Evolutionary conservation across 2,113 vertebrate species (phyloP).

Genomic region (Triplophysa tibetana): DNA sequence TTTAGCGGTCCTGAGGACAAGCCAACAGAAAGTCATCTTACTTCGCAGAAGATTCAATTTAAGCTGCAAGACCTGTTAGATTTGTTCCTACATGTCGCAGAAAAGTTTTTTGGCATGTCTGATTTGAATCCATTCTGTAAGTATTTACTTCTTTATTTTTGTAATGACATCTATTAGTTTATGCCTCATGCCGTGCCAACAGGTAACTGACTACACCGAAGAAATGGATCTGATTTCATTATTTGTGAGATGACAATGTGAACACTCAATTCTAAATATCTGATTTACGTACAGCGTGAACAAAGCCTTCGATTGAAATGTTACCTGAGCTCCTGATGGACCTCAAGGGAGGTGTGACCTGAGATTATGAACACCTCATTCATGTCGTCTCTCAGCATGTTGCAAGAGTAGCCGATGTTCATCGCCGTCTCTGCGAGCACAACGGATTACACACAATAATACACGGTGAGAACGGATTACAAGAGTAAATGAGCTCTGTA

Average conservation of each 20-base stretch:
- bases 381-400: slow-evolving; percentile 82
- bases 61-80: not conserved
- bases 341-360: slow-evolving; percentile 72
- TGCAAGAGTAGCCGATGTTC: slow-evolving; percentile 84
- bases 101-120: not conserved
- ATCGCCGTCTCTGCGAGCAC: slow-evolving; percentile 79
- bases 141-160: too few relatives aligned
- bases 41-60: not conserved
- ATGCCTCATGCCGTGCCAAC: too few relatives aligned
- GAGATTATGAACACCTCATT: slow-evolving; percentile 78
- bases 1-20: slow-evolving; percentile 70
- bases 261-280: too few relatives aligned
- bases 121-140: too few relatives aligned
- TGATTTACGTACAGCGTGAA: too few relatives aligned
- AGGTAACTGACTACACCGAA: too few relatives aligned
- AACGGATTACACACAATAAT: not conserved
- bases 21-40: slow-evolving; percentile 3
- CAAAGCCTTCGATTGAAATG: not conserved
- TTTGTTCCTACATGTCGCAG: not conserved
- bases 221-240: too few relatives aligned
- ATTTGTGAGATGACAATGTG: too few relatives aligned
- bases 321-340: slow-evolving; percentile 78
- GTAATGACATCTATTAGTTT: too few relatives aligned
- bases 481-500: not conserved
- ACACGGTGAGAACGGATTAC: not conserved